phyloP scores from a whole-genome alignment of 2,888 invertebrate species.

The Mamestra brassicae region DNA sequence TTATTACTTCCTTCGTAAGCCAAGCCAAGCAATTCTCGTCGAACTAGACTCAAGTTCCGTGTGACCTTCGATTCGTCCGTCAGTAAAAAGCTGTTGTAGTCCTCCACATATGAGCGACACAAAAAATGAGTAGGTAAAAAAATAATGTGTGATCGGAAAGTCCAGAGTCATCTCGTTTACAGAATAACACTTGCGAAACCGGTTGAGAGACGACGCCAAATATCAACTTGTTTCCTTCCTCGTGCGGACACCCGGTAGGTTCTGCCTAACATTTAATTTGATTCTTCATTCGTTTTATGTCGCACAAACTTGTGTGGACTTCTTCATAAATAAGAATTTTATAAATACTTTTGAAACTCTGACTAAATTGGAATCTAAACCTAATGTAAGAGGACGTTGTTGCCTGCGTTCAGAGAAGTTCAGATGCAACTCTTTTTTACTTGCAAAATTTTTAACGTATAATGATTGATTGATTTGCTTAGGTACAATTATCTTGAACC shows the following conservation, averaged over 20 bases:
- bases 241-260: slow-evolving; percentile 72
- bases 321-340: neutral
- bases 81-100: slow-evolving; percentile 82
- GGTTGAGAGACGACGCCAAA: slow-evolving; percentile 84
- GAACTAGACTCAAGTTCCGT: slow-evolving; percentile 81
- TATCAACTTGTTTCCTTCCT: slow-evolving; percentile 90
- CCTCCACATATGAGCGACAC: slow-evolving; percentile 71
- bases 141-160: slow-evolving; percentile 86
- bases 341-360: neutral
- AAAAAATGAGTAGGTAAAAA: slow-evolving; percentile 70
- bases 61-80: slow-evolving; percentile 85
- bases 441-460: neutral
- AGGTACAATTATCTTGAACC: slow-evolving; percentile 3
- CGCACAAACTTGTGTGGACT: neutral
- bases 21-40: slow-evolving; percentile 76
- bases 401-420: neutral
- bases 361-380: neutral
- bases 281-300: slow-evolving; percentile 43
- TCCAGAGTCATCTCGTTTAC: slow-evolving; percentile 88
- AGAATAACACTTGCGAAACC: slow-evolving; percentile 90
- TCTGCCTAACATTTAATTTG: slow-evolving; percentile 56
- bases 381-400: neutral
- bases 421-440: neutral
- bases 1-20: slow-evolving; percentile 81
- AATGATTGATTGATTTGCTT: slow-evolving; percentile 1